phyloP scores from a whole-genome alignment of 2,113 vertebrate genomes.

The Rhabdomys dilectus region DNA sequence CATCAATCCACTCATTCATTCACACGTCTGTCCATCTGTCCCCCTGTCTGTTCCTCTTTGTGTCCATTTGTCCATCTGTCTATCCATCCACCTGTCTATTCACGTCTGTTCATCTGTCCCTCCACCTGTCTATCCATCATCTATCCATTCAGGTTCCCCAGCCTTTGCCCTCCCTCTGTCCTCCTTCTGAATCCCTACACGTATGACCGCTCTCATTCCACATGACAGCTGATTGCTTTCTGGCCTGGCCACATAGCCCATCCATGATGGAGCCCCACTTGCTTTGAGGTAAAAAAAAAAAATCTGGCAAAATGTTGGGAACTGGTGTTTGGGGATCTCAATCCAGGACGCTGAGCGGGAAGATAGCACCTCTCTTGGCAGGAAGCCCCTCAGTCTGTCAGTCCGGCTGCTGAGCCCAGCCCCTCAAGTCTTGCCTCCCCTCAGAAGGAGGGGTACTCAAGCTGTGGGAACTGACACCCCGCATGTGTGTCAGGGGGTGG shows the following conservation, averaged over 20 bases:
- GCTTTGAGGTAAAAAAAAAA: constrained; percentile 56
- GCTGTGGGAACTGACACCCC: constrained; percentile 36
- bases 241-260: not conserved
- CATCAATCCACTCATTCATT: not conserved
- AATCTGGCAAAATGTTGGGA: constrained; percentile 71
- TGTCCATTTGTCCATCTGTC: not conserved
- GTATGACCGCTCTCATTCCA: not conserved
- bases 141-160: not conserved
- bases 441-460: not conserved
- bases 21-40: not conserved
- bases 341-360: constrained; percentile 72
- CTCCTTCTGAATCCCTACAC: not conserved
- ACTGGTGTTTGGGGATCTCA: constrained; percentile 65
- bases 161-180: too few species aligned
- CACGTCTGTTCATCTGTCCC: not conserved
- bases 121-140: not conserved
- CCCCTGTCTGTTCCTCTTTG: not conserved
- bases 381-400: constrained; percentile 74
- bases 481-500: not conserved
- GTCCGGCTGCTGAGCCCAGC: constrained; percentile 68
- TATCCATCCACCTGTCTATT: not conserved
- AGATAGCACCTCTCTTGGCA: constrained; percentile 81
- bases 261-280: not conserved
- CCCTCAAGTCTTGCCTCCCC: not conserved
- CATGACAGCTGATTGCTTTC: constrained; percentile 19